Evolutionary conservation across 2,797 vertebrate genomes (phyloP).

Genomic region (Molossus molossus): DNA sequence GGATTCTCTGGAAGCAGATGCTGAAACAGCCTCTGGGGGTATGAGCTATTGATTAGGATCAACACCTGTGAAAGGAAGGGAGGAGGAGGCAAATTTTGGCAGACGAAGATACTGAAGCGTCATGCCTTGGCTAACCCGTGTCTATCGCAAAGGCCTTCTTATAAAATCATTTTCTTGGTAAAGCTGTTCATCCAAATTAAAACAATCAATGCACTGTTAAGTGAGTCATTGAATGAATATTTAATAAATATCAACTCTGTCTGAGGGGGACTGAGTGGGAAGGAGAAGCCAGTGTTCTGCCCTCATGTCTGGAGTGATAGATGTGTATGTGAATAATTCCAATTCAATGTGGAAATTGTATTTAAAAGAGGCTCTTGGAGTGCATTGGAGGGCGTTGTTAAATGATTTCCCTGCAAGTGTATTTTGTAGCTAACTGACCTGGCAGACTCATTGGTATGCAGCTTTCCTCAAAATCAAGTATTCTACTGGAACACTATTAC

Average conservation of each 20-base stretch:
- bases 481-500: constrained; percentile 1
- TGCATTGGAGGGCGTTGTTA: neutral
- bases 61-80: neutral
- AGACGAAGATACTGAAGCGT: neutral
- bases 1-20: neutral
- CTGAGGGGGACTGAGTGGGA: neutral
- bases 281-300: neutral
- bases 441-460: neutral
- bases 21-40: constrained; percentile 15
- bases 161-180: neutral
- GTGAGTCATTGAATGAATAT: constrained; percentile 63
- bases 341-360: neutral
- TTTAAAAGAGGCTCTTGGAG: neutral
- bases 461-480: constrained; percentile 58
- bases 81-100: no score
- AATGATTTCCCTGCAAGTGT: constrained; percentile 33
- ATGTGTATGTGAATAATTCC: neutral
- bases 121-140: neutral
- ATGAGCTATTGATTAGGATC: neutral
- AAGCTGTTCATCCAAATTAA: neutral
- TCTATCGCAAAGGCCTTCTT: neutral
- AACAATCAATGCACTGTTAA: constrained; percentile 43
- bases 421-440: constrained; percentile 2
- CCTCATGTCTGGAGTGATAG: neutral
- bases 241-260: constrained; percentile 1